Evolutionary conservation across 2,797 vertebrate species (phyloP), one percentile per base, ranked within the genome.

Genomic region (Sitta carolinensis): DNA sequence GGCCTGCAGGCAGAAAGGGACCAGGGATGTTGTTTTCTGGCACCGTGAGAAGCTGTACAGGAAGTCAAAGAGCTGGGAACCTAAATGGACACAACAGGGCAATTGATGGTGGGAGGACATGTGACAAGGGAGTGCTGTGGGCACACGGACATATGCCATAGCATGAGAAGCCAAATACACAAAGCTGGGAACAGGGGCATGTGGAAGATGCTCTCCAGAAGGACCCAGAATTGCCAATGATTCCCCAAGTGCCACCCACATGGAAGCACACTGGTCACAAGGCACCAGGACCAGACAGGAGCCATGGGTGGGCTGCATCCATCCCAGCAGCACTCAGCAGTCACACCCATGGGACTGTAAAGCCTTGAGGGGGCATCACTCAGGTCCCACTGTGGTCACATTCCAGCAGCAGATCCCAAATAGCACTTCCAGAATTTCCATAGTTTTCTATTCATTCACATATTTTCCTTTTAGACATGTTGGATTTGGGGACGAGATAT

Each of bases 211-310:
- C 29, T 21, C 43, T 67, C 51, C 22, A 69, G 68, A 55, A 80
- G 69, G 52, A 81, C 16, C 23, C 34, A 43, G 22, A 67, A 47
- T 13, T 63, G 59, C 34, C 75, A 42, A 3, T 3, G 26, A 47
- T 10, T 63, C 45, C n/a, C 42, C 0, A 0, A 40, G 47, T 15
- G 43, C 25, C 81, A 68, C n/a, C 29, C 34, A 59, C 36, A 68
- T 1, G 6, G 72, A 63, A 59, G 29, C 5, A 32, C 0, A 1
- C 3, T 40, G 38, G 16, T 62, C 27, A 40, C 0, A 0, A 63
- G 58, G 47, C 21, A 38, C 29, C 34, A 14, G 47, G 16, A 50
- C n/a, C 11, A 8, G n/a, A 40, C 48, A 87, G 73, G 47, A 68
- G 40, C 38, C 54, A 13, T 1, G 9, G 21, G 7, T 17, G 36